Base-by-base conservation (phyloP, 2,113 vertebrate species). In the Tyto alba region DNA sequence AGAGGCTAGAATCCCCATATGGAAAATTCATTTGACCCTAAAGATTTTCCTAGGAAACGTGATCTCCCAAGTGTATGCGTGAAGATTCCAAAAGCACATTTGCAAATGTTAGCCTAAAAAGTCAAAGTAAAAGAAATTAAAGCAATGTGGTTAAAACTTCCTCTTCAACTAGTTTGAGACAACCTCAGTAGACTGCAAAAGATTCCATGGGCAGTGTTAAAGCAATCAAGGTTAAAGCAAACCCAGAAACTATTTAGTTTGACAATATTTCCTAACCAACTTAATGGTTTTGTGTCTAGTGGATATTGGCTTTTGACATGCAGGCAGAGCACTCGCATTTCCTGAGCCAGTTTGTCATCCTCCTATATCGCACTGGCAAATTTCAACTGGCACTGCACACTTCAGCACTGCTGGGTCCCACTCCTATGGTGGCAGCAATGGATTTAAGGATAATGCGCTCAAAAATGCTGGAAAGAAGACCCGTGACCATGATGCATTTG, bases 11-110 rank as follows among this genome's bases (percentile, higher is more conserved):
- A 95, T 95, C 86, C 89, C 85, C 57, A 55, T 59, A 96, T 15
- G 95, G 95, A 97, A 96, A 96, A 95, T 85, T 88, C 92, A 96
- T 97, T 91, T 95, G 77, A 95, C 62, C 96, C 94, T 89, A 62
- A 96, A 96, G 89, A 79, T 95, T 97, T 97, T 97, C 91, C 92
- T 91, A 93, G 77, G 96, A 96, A 97, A 96, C 5, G 4, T 88
- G 92, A 95, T 97, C 91, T 93, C 91, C 74, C 91, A 73, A 87
- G 55, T 89, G 84, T 45, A 63, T 67, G 59, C 23, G 32, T 89
- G 86, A 92, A 88, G 86, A 95, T 85, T 96, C 89, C 87, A 95
- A 91, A 83, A 96, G 80, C 80, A 95, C 96, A 96, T 96, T 92
- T 97, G 94, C 94, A 95, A 96, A 96, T 91, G 95, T 96, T 92